These are phyloP conservation scores for Phyllostomus discolor DNA, from an alignment of 2,113 vertebrate genomes.

Conservation along the genomic window DNA sequence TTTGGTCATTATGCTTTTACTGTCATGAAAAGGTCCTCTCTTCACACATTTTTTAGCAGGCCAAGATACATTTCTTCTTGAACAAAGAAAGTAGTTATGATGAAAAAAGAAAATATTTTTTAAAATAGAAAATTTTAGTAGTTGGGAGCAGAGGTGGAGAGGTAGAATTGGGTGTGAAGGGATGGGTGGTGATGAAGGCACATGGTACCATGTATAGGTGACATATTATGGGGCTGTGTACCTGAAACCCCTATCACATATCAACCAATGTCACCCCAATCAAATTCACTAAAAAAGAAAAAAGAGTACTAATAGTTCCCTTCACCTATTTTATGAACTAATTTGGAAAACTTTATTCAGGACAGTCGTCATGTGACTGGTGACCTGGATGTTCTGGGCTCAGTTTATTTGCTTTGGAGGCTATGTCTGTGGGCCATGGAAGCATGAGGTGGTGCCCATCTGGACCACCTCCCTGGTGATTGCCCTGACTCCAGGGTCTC, in stretches of 20 bases:
- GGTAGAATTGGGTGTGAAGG: too few relatives aligned
- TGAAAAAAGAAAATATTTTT: background rate
- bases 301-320: background rate
- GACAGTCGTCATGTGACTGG: background rate
- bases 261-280: too few relatives aligned
- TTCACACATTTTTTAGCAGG: background rate
- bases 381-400: background rate
- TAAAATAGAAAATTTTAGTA: background rate
- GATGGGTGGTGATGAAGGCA: too few relatives aligned
- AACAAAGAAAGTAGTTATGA: background rate
- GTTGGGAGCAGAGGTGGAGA: background rate
- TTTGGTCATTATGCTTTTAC: background rate
- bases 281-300: background rate
- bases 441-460: accelerated
- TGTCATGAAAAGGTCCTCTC: background rate
- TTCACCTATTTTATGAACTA: background rate
- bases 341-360: background rate
- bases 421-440: accelerated
- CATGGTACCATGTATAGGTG: too few relatives aligned
- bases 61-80: background rate
- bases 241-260: too few relatives aligned
- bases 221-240: too few relatives aligned
- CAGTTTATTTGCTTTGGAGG: background rate
- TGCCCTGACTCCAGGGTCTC: background rate
- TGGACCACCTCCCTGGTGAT: background rate